Percentiles rank a stretch among this genome's conserved stretches.
Evolutionary conservation across 2,888 invertebrate species (phyloP).

Genomic region (Euzetes globulus): DNA sequence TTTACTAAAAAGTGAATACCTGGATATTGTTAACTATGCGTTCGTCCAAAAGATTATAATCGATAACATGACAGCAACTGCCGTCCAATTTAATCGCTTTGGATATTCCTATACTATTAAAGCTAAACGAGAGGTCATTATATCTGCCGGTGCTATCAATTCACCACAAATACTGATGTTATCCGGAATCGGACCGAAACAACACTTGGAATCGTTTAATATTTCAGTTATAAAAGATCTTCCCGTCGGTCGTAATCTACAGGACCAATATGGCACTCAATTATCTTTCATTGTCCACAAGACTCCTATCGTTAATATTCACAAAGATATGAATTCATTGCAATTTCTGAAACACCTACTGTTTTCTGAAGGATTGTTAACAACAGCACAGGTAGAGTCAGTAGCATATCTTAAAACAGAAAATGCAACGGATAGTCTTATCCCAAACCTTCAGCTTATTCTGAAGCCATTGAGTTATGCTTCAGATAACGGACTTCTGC

Average conservation of each 20-base stretch:
- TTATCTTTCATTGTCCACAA: constrained; percentile 43
- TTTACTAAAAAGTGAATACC: constrained; percentile 52
- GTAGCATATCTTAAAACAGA: neutral
- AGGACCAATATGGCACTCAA: constrained; percentile 46
- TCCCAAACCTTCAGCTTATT: neutral
- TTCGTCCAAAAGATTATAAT: constrained; percentile 56
- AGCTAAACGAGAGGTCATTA: constrained; percentile 43
- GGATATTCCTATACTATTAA: constrained; percentile 43
- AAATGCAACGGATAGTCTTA: neutral
- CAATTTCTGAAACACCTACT: neutral
- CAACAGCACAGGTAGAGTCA: neutral
- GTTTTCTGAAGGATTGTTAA: neutral
- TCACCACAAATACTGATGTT: constrained; percentile 46
- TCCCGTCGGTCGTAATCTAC: constrained; percentile 53
- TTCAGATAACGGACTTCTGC: neutral
- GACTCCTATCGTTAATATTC: neutral
- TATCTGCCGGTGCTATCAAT: constrained; percentile 46
- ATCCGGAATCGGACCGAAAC: constrained; percentile 46
- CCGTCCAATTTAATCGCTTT: constrained; percentile 40
- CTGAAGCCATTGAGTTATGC: neutral
- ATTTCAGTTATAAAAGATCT: constrained; percentile 51
- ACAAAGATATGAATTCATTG: constrained; percentile 1
- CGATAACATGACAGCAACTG: constrained; percentile 62
- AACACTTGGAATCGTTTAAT: constrained; percentile 45
- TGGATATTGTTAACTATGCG: constrained; percentile 55